Percentiles rank a stretch among this genome's conserved stretches.
These are phyloP conservation scores for Crotophaga sulcirostris DNA, from an alignment of 2,113 vertebrate genomes.

Conservation along the genomic window DNA sequence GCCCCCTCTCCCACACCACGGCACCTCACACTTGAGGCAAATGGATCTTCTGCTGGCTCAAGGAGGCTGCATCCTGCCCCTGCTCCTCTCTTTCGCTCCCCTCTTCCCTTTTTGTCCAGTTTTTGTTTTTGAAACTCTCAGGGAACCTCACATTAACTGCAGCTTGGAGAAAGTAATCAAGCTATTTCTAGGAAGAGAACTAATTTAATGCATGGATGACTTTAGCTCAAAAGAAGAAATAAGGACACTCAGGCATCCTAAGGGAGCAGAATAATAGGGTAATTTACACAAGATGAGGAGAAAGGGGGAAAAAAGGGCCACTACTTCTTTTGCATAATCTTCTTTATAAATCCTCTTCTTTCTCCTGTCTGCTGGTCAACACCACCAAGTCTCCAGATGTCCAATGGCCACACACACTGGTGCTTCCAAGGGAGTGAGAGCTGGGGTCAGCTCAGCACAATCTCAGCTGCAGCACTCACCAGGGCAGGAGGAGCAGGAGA, in stretches of 20 bases:
- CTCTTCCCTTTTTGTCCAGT: not conserved
- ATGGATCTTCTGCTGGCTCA: accelerated
- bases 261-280: conserved; percentile 80
- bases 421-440: not conserved
- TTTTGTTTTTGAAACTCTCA: conserved; percentile 47
- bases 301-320: conserved; percentile 44
- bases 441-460: accelerated
- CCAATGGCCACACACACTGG: accelerated
- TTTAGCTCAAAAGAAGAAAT: conserved; percentile 84
- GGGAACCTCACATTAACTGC: conserved; percentile 39
- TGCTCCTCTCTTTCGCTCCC: not conserved
- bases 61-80: not conserved
- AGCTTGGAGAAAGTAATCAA: conserved; percentile 75
- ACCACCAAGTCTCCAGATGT: not conserved
- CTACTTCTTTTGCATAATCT: conserved; percentile 70
- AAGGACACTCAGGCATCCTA: conserved; percentile 77
- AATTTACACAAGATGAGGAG: conserved; percentile 77
- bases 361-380: conserved; percentile 4
- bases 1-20: accelerated
- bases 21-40: not conserved
- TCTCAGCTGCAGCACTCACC: not conserved
- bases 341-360: conserved; percentile 56
- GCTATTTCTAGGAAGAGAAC: conserved; percentile 80
- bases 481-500: not conserved
- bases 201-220: conserved; percentile 88